A percentile compares a stretch with the other conserved stretches of the same genome.
phyloP scores from a whole-genome alignment of 2,113 vertebrate genomes.

The Alouatta palliata region DNA sequence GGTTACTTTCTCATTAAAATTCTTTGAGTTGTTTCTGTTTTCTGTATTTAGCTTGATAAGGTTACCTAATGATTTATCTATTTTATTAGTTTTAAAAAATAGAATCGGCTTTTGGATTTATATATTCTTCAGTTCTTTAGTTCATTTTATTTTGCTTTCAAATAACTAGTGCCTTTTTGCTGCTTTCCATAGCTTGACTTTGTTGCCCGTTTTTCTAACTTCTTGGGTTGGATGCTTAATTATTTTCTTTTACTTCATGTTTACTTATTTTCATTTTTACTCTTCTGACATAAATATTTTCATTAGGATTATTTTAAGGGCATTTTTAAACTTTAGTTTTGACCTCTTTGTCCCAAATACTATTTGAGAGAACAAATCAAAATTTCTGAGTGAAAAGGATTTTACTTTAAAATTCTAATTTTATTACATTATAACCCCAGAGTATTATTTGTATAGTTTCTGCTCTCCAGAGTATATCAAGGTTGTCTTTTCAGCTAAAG shows the following conservation, averaged over 20 bases:
- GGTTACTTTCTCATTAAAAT: conserved; percentile 24
- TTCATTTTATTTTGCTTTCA: neutral
- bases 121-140: conserved; percentile 34
- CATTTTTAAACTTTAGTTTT: conserved; percentile 40
- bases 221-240: neutral
- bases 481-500: conserved; percentile 2
- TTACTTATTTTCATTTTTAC: neutral
- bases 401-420: conserved; percentile 56
- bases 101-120: conserved; percentile 11
- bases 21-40: conserved; percentile 29
- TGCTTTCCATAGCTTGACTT: conserved; percentile 22
- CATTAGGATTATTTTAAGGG: conserved; percentile 34
- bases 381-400: conserved; percentile 8
- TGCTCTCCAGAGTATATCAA: neutral
- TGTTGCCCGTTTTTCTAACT: neutral
- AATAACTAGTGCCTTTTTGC: conserved; percentile 11
- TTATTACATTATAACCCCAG: conserved; percentile 11
- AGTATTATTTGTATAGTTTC: neutral
- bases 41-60: conserved; percentile 16
- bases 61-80: conserved; percentile 38
- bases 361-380: conserved; percentile 6
- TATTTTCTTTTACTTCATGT: conserved; percentile 41
- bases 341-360: conserved; percentile 34
- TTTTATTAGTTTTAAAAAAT: conserved; percentile 26
- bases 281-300: conserved; percentile 23